These are phyloP conservation scores for Poeciliopsis turrubarensis DNA, from an alignment of 2,113 vertebrate species.

Conservation along the genomic window DNA sequence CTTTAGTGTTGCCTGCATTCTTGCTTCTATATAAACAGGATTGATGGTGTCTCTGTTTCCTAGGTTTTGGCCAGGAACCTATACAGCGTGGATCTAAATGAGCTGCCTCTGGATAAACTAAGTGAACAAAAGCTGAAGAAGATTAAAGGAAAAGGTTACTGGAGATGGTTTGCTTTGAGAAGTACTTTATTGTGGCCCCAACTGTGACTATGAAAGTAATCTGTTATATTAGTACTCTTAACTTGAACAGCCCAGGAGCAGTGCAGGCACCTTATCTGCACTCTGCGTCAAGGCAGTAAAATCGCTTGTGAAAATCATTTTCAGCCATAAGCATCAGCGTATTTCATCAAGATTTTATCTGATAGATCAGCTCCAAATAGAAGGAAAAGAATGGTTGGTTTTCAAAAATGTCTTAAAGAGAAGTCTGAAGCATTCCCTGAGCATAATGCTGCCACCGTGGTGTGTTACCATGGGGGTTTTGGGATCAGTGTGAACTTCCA, in stretches of 20 bases:
- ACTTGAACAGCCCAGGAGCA: not conserved
- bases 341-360: not conserved
- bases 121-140: constrained; percentile 99
- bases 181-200: not conserved
- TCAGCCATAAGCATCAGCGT: no score
- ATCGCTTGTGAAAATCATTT: not conserved
- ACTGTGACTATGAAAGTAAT: not conserved
- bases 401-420: not conserved
- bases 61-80: constrained; percentile 94
- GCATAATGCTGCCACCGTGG: no score
- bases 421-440: no score
- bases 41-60: constrained; percentile 8
- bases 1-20: not conserved
- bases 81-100: constrained; percentile 94
- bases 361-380: not conserved
- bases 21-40: not conserved
- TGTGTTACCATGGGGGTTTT: no score
- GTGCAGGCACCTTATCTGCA: not conserved
- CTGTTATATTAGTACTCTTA: not conserved
- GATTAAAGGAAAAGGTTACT: constrained; percentile 96
- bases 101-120: constrained; percentile 95
- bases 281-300: not conserved
- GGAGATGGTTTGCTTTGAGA: not conserved
- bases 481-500: no score
- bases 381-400: not conserved